Evolutionary conservation across 2,888 invertebrate genomes (phyloP).

Genomic region (Morpho achilles): DNA sequence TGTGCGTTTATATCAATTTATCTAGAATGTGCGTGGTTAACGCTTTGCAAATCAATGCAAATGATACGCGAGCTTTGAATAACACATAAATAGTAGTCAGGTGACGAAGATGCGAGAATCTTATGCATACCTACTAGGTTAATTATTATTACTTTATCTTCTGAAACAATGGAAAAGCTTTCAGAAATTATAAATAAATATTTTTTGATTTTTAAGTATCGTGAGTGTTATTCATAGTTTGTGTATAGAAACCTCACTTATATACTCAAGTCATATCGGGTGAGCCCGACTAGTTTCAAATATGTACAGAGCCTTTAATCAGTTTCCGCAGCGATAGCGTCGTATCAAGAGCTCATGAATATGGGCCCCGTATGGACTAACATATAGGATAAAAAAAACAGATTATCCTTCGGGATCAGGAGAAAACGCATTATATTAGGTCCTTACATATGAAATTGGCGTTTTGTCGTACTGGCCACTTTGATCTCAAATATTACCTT

Average conservation of each 20-base stretch:
- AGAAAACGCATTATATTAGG: too few relatives aligned
- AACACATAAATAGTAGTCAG: constrained; percentile 32
- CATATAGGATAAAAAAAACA: too few relatives aligned
- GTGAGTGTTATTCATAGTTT: not conserved
- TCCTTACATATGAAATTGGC: too few relatives aligned
- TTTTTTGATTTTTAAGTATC: too few relatives aligned
- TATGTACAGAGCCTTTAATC: too few relatives aligned
- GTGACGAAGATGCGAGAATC: constrained; percentile 6
- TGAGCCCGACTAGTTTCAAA: too few relatives aligned
- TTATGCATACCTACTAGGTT: not conserved
- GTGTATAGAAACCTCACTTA: not conserved
- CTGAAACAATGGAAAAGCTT: constrained; percentile 1
- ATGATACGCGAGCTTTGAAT: constrained; percentile 39
- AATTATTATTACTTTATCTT: constrained; percentile 6
- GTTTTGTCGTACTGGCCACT: too few relatives aligned
- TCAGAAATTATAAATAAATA: not conserved
- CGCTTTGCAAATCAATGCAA: constrained; percentile 36
- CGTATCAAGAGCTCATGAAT: too few relatives aligned
- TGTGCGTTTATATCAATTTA: constrained; percentile 35
- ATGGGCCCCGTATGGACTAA: too few relatives aligned
- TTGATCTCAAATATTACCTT: too few relatives aligned
- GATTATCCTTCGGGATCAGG: too few relatives aligned
- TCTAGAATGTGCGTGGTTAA: constrained; percentile 34
- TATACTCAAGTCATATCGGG: not conserved
- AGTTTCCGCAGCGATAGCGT: too few relatives aligned